Evolutionary conservation across 2,888 invertebrate genomes (phyloP).

Genomic region (Hydrotaea diabolus): DNA sequence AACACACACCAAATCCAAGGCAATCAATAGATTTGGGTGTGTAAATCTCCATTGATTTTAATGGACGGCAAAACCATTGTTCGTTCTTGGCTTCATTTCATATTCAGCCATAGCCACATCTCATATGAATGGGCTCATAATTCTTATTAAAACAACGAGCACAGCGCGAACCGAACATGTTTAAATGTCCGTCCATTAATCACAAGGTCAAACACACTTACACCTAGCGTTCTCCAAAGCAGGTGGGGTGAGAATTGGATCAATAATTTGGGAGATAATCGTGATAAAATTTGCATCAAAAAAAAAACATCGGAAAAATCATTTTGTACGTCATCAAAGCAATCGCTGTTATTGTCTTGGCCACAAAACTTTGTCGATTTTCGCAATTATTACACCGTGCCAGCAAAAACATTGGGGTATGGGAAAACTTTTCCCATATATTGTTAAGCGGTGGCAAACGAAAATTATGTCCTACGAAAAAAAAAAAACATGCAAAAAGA

Average conservation of each 20-base stretch:
- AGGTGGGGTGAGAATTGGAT: slow-evolving; percentile 37
- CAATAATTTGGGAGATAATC: background rate
- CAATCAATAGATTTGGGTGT: background rate
- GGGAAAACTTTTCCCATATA: slow-evolving; percentile 61
- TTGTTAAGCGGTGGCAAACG: slow-evolving; percentile 2
- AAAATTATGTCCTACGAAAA: too few relatives aligned
- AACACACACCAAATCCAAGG: background rate
- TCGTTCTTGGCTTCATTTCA: background rate
- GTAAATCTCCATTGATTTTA: too few relatives aligned
- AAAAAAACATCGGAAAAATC: background rate
- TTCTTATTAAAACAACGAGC: slow-evolving; percentile 22
- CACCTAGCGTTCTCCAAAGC: background rate
- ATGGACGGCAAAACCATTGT: background rate
- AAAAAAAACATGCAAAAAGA: background rate
- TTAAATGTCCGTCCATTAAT: background rate
- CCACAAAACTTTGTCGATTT: slow-evolving; percentile 12
- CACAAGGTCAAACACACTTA: background rate
- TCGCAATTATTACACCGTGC: slow-evolving; percentile 26
- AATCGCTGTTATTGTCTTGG: background rate
- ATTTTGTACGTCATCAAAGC: background rate
- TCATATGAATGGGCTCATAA: background rate
- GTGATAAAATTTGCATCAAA: background rate
- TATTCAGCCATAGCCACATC: background rate
- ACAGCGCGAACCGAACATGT: too few relatives aligned
- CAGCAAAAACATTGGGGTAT: too few relatives aligned